Conservation (phyloP, 1,140 invertebrate genomes). For the Notospermus geniculatus region DNA sequence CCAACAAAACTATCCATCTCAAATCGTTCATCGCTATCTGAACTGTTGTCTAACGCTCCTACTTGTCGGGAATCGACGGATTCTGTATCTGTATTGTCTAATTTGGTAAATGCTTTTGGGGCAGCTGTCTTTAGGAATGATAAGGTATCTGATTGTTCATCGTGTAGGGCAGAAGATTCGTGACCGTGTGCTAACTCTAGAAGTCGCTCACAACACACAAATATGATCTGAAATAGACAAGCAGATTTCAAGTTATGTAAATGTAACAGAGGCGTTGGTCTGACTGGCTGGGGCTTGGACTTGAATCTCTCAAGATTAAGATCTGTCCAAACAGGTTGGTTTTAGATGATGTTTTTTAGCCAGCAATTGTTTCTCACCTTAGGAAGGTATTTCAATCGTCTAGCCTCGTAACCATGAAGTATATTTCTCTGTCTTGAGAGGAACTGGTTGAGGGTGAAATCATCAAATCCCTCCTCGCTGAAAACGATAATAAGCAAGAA, state of each 20-base stretch:
- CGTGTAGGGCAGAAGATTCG: slow-evolving; percentile 12
- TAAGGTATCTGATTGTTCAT: neutral
- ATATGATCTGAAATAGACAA: slow-evolving; percentile 71
- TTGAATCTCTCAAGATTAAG: too few species aligned
- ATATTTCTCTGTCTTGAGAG: slow-evolving; percentile 72
- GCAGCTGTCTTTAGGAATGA: neutral
- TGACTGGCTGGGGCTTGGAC: too few species aligned
- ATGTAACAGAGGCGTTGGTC: too few species aligned
- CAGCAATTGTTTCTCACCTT: slow-evolving; percentile 64
- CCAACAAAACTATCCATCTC: slow-evolving; percentile 9
- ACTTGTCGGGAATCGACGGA: slow-evolving; percentile 3
- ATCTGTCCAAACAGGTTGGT: too few species aligned
- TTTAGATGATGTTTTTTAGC: too few species aligned
- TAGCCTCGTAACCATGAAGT: slow-evolving; percentile 77
- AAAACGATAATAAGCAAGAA: slow-evolving; percentile 22
- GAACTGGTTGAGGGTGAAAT: slow-evolving; percentile 69
- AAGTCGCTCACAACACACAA: slow-evolving; percentile 73
- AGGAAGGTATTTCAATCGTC: slow-evolving; percentile 74
- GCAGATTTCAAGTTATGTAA: slow-evolving; percentile 16
- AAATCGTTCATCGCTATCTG: slow-evolving; percentile 12
- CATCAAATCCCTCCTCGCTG: slow-evolving; percentile 48
- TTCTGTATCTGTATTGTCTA: slow-evolving; percentile 16
- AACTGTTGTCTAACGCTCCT: neutral
- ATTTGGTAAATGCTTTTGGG: neutral
- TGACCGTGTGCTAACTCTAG: slow-evolving; percentile 62